Conservation (phyloP, 2,888 invertebrate species). For the Agrochola macilenta region DNA sequence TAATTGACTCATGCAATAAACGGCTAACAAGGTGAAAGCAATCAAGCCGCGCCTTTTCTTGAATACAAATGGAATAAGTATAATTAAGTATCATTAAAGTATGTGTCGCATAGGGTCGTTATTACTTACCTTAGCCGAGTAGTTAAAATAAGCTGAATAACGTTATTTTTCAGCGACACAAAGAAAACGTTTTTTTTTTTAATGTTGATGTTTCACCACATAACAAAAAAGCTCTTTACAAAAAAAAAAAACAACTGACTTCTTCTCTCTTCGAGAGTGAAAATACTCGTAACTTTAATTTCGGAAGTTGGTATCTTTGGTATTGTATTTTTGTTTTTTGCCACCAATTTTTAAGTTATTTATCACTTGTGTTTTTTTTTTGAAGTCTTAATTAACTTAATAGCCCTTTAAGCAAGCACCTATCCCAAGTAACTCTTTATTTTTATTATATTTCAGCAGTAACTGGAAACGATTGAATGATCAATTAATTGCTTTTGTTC, state of each 20-base stretch:
- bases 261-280: too few species aligned
- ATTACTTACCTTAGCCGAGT: neutral
- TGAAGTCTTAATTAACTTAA: neutral
- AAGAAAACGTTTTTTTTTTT: neutral
- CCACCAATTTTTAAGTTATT: too few species aligned
- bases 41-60: conserved; percentile 33
- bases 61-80: conserved; percentile 8
- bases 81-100: conserved; percentile 18
- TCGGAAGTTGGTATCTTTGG: too few species aligned
- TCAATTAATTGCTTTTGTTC: neutral
- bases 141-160: neutral
- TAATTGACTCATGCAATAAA: conserved; percentile 36
- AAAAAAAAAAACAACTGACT: too few species aligned
- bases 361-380: too few species aligned
- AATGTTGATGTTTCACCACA: neutral
- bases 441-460: neutral
- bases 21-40: conserved; percentile 33
- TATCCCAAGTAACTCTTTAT: neutral
- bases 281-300: too few species aligned
- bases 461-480: neutral
- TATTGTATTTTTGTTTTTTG: too few species aligned
- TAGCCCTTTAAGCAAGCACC: neutral
- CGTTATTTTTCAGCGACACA: neutral
- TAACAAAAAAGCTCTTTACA: too few species aligned
- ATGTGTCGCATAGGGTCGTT: neutral